Conservation (phyloP, 2,113 vertebrate genomes). For the Neolamprologus variostigma region DNA sequence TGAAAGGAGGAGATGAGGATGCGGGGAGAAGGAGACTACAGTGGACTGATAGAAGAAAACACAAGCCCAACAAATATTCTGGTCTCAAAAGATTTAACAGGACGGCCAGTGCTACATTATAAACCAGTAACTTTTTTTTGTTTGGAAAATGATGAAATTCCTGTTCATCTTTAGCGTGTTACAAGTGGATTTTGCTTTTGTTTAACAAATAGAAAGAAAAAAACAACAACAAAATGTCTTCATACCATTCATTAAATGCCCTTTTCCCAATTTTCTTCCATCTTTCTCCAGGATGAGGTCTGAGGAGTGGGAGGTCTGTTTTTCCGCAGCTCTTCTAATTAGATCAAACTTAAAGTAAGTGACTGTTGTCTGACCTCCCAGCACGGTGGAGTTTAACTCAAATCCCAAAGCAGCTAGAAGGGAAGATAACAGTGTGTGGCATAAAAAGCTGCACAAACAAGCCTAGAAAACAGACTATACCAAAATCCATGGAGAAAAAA, state of each 20-base stretch:
- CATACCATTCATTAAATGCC: neutral
- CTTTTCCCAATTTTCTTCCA: neutral
- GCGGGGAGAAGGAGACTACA: neutral
- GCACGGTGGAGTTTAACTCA: neutral
- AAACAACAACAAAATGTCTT: neutral
- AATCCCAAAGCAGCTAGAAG: conserved; percentile 1
- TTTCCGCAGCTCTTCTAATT: neutral
- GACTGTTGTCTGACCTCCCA: conserved; percentile 13
- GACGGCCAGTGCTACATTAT: neutral
- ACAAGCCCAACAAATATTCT: neutral
- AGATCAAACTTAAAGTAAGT: conserved; percentile 20
- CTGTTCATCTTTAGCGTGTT: neutral
- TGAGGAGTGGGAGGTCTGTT: neutral
- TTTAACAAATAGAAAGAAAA: neutral
- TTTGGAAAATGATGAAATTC: neutral
- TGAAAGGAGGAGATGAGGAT: conserved; percentile 5
- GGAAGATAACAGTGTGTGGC: neutral
- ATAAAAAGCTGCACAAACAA: neutral
- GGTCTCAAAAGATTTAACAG: neutral
- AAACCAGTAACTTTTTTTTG: neutral
- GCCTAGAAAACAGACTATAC: neutral
- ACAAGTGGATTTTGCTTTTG: neutral
- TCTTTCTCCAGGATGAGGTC: neutral
- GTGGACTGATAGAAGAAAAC: neutral
- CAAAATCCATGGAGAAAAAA: neutral